These are phyloP conservation scores for Cerastis rubricosa DNA, from an alignment of 2,888 invertebrate genomes.

Conservation along the genomic window DNA sequence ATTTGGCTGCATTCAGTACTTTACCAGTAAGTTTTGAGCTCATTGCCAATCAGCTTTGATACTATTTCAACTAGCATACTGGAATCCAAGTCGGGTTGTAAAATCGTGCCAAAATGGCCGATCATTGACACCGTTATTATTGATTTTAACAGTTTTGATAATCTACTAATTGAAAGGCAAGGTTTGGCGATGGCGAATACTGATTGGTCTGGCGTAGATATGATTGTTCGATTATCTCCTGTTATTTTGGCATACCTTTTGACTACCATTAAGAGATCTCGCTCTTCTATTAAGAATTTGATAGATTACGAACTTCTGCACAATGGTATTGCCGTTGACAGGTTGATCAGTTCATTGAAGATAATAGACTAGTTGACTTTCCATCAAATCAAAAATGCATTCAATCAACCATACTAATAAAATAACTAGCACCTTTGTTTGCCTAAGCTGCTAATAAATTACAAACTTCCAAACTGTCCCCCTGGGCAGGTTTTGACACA, in stretches of 20 bases:
- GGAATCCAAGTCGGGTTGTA: neutral
- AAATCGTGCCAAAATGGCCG: neutral
- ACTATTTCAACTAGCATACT: neutral
- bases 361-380: neutral
- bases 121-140: neutral
- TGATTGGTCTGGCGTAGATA: neutral
- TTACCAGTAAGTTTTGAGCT: neutral
- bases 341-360: neutral
- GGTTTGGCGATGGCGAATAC: neutral
- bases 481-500: neutral
- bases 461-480: neutral
- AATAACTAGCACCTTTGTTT: neutral
- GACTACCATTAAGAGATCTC: neutral
- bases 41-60: conserved; percentile 1
- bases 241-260: neutral
- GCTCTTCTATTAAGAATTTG: neutral
- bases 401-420: neutral
- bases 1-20: neutral
- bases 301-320: neutral
- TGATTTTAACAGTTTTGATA: neutral
- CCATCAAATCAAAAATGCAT: neutral
- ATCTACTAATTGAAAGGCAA: neutral
- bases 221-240: neutral
- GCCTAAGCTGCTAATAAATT: conserved; percentile 12
- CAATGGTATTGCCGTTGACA: neutral